Base-by-base conservation (phyloP, 30 jellyfish, hydroid and myxozoan genomes). In the Turritopsis dohrnii region DNA sequence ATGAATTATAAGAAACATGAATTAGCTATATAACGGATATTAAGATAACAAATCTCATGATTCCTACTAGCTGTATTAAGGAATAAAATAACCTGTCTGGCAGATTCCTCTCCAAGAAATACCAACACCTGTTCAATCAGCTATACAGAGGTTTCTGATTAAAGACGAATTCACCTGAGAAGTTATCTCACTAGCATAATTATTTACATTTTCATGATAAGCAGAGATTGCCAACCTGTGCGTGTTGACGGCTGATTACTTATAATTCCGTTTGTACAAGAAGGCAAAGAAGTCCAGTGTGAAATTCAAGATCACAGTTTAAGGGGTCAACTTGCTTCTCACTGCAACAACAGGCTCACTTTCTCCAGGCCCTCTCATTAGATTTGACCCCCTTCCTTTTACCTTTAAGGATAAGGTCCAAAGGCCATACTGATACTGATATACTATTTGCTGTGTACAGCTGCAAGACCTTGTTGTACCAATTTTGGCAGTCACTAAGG, bases 311-410 rank as follows among this genome's bases (percentile, higher is more conserved):
- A n/a, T n/a, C n/a, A n/a, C n/a, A n/a, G n/a, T n/a, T n/a, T n/a
- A n/a, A 53, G 26, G 88, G 83, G 65, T 81, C 88, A 81, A 81
- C 41, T 82, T 82, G 88, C 29, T 71, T 72, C 65, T 82, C n/a
- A 69, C 71, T 24, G 65, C 83, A 66, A 74, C 88, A 82, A 84
- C 88, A 28, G 25, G 72, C 75, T 16, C 74, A 84, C 79, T 72
- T 52, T 28, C 87, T 72, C 88, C 88, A 82, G 88, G 84, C 88
- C 80, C 84, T 1, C 31, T 82, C 79, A 83, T 83, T 83, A 74
- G 84, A 29, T 27, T 29, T 65, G 8, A 84, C 24, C n/a, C 84
- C 88, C 8, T 16, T 65, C 29, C 84, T 23, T 27, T 84, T 82
- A 66, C 84, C 77, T 21, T 82, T 65, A 71, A 71, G 1, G 88